Evolutionary conservation across 2,113 vertebrate genomes (phyloP), one percentile per base, ranked within the genome.

Genomic region (Lutjanus erythropterus): DNA sequence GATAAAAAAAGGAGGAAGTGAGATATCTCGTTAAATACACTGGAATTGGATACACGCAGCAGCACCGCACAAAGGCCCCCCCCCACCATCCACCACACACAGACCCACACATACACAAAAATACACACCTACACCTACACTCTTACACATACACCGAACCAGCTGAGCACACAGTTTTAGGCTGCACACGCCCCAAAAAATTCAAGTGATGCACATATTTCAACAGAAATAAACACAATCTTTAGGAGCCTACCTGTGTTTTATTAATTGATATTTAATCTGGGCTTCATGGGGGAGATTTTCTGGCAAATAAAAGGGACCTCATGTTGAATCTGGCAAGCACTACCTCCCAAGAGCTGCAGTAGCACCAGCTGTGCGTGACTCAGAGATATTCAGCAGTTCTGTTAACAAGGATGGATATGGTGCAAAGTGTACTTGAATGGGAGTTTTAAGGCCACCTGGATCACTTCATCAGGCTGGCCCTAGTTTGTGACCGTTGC

Each of bases 11-110:
- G 64, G 59, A 75, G 76, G 81, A 79, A 84, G 84, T 76, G 84
- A 88, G 88, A 90, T 91, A 87, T 88, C 88, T 93, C 71, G 73
- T 89, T 93, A 93, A 93, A 92, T 87, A 91, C 84, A 81, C 81
- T 75, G 81, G 88, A 87, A 92, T 83, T 91, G 88, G 88, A 92
- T 89, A 90, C 92, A 90, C 69, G 82, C 72, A 85, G 88, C 58
- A 72, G 80, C 85, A 44, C 25, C 49, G 33, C 79, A 83, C 78
- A 84, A 78, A 79, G 66, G 18, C 66, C 25, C 19, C 11, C 15
- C 19, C 16, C 2, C 9, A 18, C 39, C 59, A 16, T 23, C 21
- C 42, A 61, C 27, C 56, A 29, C 59, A 62, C 46, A 58, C 21
- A 55, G 12, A 62, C n/a, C 18, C 49, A 58, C 59, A 86, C 39